phyloP scores from a whole-genome alignment of 2,113 vertebrate species.

The Mirza zaza region DNA sequence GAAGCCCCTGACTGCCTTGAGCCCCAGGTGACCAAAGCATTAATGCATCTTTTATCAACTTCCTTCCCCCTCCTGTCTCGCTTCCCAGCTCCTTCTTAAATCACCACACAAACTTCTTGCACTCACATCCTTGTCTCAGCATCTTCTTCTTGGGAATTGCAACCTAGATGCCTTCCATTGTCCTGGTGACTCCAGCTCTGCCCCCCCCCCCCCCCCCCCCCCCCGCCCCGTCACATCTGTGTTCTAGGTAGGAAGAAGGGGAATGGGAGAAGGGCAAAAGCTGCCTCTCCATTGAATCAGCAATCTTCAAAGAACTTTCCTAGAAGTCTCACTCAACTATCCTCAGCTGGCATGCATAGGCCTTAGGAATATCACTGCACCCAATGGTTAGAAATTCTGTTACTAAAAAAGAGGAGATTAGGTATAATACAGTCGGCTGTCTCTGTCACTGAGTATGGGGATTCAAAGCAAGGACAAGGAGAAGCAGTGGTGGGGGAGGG shows the following conservation, averaged over 20 bases:
- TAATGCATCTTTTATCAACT: not conserved
- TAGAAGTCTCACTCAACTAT: not conserved
- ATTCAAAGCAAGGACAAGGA: not conserved
- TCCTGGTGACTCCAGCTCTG: not conserved
- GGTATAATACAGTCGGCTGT: not conserved
- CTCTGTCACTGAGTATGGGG: not conserved
- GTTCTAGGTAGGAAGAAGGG: not conserved
- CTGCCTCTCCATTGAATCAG: not conserved
- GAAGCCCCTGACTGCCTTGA: not conserved
- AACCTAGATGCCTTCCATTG: not conserved
- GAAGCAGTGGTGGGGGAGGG: not conserved
- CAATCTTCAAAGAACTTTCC: not conserved
- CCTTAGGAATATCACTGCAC: not conserved
- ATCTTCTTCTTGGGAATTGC: not conserved
- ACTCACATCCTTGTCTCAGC: not conserved
- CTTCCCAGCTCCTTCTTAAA: not conserved
- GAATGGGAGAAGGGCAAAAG: not conserved
- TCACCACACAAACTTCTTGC: not conserved
- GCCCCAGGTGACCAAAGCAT: not conserved
- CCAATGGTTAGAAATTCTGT: not conserved
- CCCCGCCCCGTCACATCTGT: not conserved
- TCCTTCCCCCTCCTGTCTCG: not conserved
- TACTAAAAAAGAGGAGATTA: not conserved
- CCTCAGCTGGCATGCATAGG: not conserved
- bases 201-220: not conserved